phyloP scores from a whole-genome alignment of 2,113 vertebrate genomes.

The Aegotheles bennettii region DNA sequence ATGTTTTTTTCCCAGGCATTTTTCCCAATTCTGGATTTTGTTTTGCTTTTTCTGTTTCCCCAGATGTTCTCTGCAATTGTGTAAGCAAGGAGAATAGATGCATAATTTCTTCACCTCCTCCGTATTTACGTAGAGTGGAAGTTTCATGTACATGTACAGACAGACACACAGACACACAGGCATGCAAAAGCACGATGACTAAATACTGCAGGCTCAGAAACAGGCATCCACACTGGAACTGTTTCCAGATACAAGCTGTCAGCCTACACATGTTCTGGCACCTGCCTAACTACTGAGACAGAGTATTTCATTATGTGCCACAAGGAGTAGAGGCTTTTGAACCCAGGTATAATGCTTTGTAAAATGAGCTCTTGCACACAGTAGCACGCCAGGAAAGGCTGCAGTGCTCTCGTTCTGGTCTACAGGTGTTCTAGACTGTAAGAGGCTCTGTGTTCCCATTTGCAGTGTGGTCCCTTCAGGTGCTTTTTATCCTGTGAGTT shows the following conservation, averaged over 20 bases:
- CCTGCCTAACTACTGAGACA: neutral
- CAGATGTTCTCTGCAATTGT: neutral
- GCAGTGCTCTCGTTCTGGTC: neutral
- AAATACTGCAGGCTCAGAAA: neutral
- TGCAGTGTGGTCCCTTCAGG: neutral
- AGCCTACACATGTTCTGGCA: neutral
- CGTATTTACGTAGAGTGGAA: neutral
- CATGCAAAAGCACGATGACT: neutral
- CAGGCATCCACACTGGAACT: neutral
- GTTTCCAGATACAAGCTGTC: neutral
- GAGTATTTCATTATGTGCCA: neutral
- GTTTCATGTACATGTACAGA: rapidly evolving
- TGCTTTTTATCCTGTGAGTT: neutral
- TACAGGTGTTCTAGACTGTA: neutral
- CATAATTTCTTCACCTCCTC: neutral
- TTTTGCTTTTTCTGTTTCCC: neutral
- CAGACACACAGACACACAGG: neutral
- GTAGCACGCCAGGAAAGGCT: neutral
- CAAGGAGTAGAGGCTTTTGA: neutral
- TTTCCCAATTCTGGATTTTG: neutral
- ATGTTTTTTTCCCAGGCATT: neutral
- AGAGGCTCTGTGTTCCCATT: neutral
- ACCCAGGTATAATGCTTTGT: neutral
- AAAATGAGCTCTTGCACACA: neutral
- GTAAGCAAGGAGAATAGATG: neutral